Percentiles rank a stretch among this genome's conserved stretches.
phyloP scores from a whole-genome alignment of 2,113 vertebrate genomes.

The Plecturocebus donacophilus region DNA sequence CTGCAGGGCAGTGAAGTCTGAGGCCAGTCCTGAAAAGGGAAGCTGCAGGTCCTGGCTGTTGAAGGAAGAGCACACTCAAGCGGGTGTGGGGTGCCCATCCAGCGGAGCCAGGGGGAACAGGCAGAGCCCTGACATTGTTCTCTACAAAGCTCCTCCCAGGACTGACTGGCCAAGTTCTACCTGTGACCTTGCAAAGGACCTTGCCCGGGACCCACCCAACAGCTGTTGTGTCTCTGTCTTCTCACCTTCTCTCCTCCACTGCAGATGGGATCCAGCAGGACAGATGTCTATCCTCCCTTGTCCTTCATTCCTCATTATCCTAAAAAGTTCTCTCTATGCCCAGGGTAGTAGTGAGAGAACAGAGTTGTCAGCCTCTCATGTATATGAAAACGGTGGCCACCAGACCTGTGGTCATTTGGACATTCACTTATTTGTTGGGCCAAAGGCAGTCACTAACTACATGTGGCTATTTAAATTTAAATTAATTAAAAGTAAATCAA shows the following conservation, averaged over 20 bases:
- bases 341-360: not conserved
- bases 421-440: not conserved
- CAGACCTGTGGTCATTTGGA: not conserved
- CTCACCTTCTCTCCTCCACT: not conserved
- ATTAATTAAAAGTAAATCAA: not conserved
- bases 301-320: not conserved
- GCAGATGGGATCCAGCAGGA: not conserved
- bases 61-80: not conserved
- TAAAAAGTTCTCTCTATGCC: not conserved
- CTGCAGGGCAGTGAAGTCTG: not conserved
- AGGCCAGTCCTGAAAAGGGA: not conserved
- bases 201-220: rapidly evolving
- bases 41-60: not conserved
- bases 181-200: not conserved
- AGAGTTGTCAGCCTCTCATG: not conserved
- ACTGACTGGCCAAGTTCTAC: not conserved
- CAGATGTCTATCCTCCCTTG: not conserved
- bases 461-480: not conserved
- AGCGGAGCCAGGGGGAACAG: no score
- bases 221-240: not conserved
- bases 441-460: not conserved
- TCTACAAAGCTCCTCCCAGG: not conserved
- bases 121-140: not conserved
- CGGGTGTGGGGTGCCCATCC: no score
- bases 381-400: not conserved